Base-by-base conservation (phyloP, 2,113 vertebrate species). In the Sorex fumeus region DNA sequence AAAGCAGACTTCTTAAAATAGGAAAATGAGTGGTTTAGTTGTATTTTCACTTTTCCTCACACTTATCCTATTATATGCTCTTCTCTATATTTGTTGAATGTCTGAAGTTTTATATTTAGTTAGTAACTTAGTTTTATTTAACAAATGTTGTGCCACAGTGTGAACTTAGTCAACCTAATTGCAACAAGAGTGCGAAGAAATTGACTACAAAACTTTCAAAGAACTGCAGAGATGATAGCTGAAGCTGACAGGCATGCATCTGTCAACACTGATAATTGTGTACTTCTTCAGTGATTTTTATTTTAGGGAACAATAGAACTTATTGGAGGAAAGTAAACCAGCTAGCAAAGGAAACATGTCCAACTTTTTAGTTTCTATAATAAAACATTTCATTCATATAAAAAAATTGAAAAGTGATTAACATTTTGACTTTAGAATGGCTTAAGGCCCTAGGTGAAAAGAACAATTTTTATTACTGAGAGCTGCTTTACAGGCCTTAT, bases 351-450 rank as follows among this genome's bases (percentile, higher is more conserved):
- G 3, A 94, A 94, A 64, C 40, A 80, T 34, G 9, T 71, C 40
- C 71, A 76, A 84, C 77, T 92, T 88, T 75, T 15, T 21, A 72
- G 21, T 95, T 28, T 69, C 25, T n/a, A 1, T 47, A 90, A 70
- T 43, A n/a, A 67, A n/a, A 34, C 69, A 19, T 50, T 95, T 95
- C 16, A 91, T 89, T 94, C 85, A 28, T 62, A 36, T 28, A 84
- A n/a, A 88, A 95, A n/a, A 13, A 80, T 64, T 93, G 45, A 91
- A 84, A 91, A 95, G 88, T 92, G 60, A 94, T 93, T 89, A 92
- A 40, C 2, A 15, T 36, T 95, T 95, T 88, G 45, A 79, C 90
- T 96, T 82, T 74, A 57, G 19, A 96, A 25, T 90, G 21, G 23
- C 57, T 95, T 53, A 84, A 2, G 12, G 47, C 19, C 36, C 4